phyloP scores from a whole-genome alignment of 23 tunicate species.

The Trididemnum miniatum region DNA sequence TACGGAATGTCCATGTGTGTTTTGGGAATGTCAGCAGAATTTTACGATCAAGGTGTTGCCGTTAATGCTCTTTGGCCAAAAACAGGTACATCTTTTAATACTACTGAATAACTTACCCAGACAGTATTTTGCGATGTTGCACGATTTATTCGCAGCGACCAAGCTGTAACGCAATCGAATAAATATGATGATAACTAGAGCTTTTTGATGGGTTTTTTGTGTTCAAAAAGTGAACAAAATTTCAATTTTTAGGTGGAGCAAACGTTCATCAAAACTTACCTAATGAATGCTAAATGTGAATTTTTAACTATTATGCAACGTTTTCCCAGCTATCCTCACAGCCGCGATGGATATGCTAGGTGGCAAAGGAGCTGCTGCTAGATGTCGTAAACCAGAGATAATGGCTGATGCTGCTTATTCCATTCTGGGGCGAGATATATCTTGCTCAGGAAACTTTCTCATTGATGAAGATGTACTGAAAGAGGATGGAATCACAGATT shows the following conservation, averaged over 20 bases:
- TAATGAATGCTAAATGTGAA: too few species aligned
- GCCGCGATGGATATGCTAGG: conserved; percentile 98
- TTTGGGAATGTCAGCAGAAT: conserved; percentile 94
- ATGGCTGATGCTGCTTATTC: conserved; percentile 99
- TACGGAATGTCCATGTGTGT: conserved; percentile 99
- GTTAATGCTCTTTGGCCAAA: conserved; percentile 99
- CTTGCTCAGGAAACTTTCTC: conserved; percentile 76
- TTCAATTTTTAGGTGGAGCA: not conserved
- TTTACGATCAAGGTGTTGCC: conserved; percentile 71
- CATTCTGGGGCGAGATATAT: conserved; percentile 39
- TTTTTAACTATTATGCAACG: too few species aligned
- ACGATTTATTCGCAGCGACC: too few species aligned
- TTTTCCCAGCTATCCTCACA: conserved; percentile 75
- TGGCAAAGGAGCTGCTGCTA: conserved; percentile 52
- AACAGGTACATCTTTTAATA: conserved; percentile 59
- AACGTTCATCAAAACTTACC: too few species aligned
- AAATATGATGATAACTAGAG: not conserved
- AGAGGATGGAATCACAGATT: conserved; percentile 88
- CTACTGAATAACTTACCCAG: too few species aligned
- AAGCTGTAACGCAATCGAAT: too few species aligned
- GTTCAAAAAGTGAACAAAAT: not conserved
- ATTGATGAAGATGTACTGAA: conserved; percentile 82
- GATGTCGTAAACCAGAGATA: conserved; percentile 84
- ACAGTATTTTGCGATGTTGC: too few species aligned
- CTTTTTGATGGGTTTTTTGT: not conserved